Evolutionary conservation across 1,140 invertebrate species (phyloP).

Genomic region (Lepidurus packardi): DNA sequence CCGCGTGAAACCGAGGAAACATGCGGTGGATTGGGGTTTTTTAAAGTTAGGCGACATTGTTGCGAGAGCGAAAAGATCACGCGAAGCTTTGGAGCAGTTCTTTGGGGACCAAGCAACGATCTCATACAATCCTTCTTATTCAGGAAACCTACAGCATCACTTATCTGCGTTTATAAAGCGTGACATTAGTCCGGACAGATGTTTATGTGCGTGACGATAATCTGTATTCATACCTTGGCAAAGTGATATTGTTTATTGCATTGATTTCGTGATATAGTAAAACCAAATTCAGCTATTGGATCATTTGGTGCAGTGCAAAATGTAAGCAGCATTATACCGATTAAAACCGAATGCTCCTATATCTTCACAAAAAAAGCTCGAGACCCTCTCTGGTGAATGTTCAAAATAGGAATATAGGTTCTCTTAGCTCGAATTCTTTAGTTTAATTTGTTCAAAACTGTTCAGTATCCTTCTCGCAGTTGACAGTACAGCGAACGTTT

Average conservation of each 20-base stretch:
- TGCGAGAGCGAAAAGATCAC: constrained; percentile 9
- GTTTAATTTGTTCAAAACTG: no score
- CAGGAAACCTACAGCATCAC: background rate
- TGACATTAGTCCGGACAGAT: background rate
- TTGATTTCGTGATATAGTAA: background rate
- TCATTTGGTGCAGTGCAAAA: no score
- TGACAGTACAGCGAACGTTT: no score
- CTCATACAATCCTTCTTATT: background rate
- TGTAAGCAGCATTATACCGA: no score
- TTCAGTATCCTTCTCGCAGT: no score
- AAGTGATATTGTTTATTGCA: background rate
- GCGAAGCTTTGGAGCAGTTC: constrained; percentile 7
- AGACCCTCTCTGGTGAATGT: no score
- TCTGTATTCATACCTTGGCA: background rate
- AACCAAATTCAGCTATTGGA: no score
- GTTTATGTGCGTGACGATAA: background rate
- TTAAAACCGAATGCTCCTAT: no score
- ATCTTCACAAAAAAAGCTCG: no score
- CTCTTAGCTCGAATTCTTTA: no score
- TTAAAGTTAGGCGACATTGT: background rate
- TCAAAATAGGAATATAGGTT: no score
- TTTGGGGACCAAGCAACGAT: background rate
- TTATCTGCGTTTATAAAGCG: background rate
- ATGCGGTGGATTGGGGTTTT: background rate
- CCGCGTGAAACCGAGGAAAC: constrained; percentile 3